Evolutionary conservation across 2,888 invertebrate genomes (phyloP).

Genomic region (Scrobipalpa atriplicella): DNA sequence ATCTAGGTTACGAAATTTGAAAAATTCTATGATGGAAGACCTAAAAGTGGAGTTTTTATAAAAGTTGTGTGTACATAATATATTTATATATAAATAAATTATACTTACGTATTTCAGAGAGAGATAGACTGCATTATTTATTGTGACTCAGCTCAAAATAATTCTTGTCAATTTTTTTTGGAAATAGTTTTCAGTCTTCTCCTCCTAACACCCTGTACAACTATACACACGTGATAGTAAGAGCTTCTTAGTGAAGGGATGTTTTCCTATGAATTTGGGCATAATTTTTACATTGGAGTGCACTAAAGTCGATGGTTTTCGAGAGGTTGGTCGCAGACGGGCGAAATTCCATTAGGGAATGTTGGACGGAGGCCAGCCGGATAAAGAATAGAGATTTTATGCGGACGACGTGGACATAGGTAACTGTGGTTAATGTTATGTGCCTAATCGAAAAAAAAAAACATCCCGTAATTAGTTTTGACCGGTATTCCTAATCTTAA

Average conservation of each 20-base stretch:
- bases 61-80: no score
- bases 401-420: constrained; percentile 50
- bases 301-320: constrained; percentile 52
- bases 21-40: no score
- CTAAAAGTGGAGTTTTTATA: no score
- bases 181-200: no score
- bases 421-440: constrained; percentile 2
- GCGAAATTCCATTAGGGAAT: constrained; percentile 73
- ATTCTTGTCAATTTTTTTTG: no score
- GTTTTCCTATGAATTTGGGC: constrained; percentile 55
- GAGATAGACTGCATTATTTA: no score
- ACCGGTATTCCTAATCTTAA: no score
- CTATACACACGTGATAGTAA: constrained; percentile 33
- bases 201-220: neutral
- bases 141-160: no score
- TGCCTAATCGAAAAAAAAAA: neutral
- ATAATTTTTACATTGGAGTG: constrained; percentile 69
- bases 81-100: no score
- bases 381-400: constrained; percentile 38
- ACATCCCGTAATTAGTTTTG: neutral
- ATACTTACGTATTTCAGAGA: no score
- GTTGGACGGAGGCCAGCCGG: constrained; percentile 69
- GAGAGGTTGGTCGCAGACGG: constrained; percentile 70
- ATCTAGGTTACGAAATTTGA: no score
- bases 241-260: constrained; percentile 53